These are phyloP conservation scores for Callocephalon fimbriatum DNA, from an alignment of 2,113 vertebrate genomes.

Conservation along the genomic window DNA sequence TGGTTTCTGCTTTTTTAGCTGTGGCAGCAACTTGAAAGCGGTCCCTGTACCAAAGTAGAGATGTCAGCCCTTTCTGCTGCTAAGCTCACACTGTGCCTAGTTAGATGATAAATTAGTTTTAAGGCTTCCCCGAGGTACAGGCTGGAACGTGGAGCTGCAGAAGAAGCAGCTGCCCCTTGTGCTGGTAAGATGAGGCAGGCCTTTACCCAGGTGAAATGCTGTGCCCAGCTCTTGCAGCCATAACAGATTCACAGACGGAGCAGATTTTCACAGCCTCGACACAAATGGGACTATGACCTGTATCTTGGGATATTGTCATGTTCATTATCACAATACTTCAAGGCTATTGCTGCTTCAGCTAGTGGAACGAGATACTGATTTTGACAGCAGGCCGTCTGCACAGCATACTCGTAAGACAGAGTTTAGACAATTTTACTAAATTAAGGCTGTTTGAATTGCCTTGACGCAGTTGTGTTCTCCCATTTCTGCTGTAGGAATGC, in stretches of 20 bases:
- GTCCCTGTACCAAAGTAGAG: neutral
- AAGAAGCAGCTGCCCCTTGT: neutral
- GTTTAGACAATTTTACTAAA: neutral
- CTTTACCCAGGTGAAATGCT: accelerated
- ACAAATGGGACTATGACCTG: neutral
- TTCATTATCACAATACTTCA: neutral
- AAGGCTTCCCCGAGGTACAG: neutral
- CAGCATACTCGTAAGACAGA: neutral
- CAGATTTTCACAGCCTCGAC: neutral
- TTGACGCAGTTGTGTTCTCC: neutral
- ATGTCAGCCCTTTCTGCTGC: neutral
- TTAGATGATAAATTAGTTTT: conserved; percentile 34
- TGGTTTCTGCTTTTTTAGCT: neutral
- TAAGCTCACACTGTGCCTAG: neutral
- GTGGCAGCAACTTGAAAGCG: neutral
- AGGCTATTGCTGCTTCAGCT: neutral
- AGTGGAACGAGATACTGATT: neutral
- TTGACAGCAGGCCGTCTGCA: neutral
- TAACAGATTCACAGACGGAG: neutral
- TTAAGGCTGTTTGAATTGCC: neutral
- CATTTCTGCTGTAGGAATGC: neutral
- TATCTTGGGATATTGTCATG: neutral
- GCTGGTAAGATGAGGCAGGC: neutral
- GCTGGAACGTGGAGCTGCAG: neutral
- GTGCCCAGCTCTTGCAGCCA: neutral